Percentiles rank a stretch among this genome's conserved stretches.
Conservation (phyloP, 2,797 vertebrate genomes). For the Menidia menidia region DNA sequence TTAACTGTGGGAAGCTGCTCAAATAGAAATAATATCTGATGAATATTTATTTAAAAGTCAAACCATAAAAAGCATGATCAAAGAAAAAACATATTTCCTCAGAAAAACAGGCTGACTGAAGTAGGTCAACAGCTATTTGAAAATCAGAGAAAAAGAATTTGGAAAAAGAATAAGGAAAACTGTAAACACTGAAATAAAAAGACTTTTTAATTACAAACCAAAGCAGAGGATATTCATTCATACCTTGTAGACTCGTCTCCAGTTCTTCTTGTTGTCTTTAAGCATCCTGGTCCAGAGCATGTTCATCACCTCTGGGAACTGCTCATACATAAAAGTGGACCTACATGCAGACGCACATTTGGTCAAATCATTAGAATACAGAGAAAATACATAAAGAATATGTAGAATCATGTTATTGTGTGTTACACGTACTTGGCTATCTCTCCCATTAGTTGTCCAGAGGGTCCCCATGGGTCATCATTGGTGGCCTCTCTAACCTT, state of each 20-base stretch:
- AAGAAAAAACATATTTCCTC: not conserved
- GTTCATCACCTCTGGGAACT: slow-evolving; percentile 99
- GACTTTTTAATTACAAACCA: too few relatives aligned
- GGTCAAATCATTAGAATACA: not conserved
- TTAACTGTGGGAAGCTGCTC: not conserved
- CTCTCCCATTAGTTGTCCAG: slow-evolving; percentile 98
- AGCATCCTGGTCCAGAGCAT: slow-evolving; percentile 99
- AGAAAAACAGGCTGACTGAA: not conserved
- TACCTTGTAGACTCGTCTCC: slow-evolving; percentile 99
- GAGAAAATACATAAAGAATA: not conserved
- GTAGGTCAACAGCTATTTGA: not conserved
- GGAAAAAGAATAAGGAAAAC: not conserved
- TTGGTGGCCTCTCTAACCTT: slow-evolving; percentile 99
- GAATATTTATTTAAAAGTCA: too few relatives aligned
- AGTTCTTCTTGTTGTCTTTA: slow-evolving; percentile 99
- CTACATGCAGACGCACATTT: slow-evolving; percentile 69
- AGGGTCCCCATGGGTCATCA: slow-evolving; percentile 99
- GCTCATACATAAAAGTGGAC: slow-evolving; percentile 99
- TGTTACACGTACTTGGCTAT: slow-evolving; percentile 80
- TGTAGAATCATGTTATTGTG: not conserved
- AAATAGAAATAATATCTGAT: not conserved
- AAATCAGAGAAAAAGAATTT: not conserved
- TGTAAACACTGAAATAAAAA: not conserved
- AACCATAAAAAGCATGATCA: not conserved
- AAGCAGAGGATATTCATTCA: not conserved